A percentile compares a stretch with the other conserved stretches of the same genome.
phyloP scores from a whole-genome alignment of 2,888 invertebrate species.

The Thereva unica region DNA sequence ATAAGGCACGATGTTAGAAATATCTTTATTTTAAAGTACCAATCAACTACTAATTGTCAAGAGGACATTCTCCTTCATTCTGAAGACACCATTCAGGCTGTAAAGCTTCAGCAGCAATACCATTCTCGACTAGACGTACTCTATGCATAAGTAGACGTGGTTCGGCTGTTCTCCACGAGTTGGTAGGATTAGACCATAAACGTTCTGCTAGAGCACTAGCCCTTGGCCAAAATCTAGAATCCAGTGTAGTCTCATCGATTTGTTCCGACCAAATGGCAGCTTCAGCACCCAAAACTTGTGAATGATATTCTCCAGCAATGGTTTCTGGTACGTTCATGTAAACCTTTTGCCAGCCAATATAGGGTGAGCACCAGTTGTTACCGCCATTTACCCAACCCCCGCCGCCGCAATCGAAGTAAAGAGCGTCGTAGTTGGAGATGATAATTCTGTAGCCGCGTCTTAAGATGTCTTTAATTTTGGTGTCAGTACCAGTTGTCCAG shows the following conservation, averaged over 20 bases:
- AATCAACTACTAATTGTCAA: conserved; percentile 13
- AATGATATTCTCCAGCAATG: conserved; percentile 62
- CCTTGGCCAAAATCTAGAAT: conserved; percentile 80
- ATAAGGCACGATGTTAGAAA: no score
- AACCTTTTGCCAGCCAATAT: conserved; percentile 86
- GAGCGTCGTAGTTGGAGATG: conserved; percentile 83
- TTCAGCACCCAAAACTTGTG: conserved; percentile 71
- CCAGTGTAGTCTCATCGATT: conserved; percentile 69
- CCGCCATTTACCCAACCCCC: conserved; percentile 78
- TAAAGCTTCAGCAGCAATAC: conserved; percentile 73
- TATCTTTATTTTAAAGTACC: no score
- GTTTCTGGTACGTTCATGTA: conserved; percentile 74
- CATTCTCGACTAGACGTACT: conserved; percentile 69
- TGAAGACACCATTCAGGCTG: conserved; percentile 87
- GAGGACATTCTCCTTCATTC: conserved; percentile 73
- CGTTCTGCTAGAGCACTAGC: conserved; percentile 83
- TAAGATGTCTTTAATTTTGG: conserved; percentile 68
- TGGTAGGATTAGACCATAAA: conserved; percentile 75
- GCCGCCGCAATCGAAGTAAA: conserved; percentile 86
- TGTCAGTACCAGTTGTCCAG: conserved; percentile 73
- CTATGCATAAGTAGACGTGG: conserved; percentile 68
- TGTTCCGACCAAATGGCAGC: conserved; percentile 88
- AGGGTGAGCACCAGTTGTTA: conserved; percentile 90
- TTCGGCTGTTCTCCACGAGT: conserved; percentile 72
- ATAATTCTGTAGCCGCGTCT: conserved; percentile 76